Evolutionary conservation across 1,140 invertebrate species (phyloP).

Genomic region (Bombus consobrinus): DNA sequence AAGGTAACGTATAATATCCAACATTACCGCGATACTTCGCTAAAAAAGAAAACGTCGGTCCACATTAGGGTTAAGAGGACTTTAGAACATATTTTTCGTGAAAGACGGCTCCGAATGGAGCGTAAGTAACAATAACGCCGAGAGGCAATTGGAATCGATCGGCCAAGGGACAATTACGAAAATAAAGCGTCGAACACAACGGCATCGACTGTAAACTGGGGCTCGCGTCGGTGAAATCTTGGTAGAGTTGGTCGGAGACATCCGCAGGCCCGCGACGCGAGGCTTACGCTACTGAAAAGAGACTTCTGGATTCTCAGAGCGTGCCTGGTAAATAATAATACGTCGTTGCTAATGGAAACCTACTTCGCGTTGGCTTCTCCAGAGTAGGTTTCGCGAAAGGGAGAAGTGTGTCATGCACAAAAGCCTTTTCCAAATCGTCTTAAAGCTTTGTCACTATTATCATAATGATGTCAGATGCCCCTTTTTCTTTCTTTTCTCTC

Average conservation of each 20-base stretch:
- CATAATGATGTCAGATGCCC: conserved; percentile 27
- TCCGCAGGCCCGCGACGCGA: background rate
- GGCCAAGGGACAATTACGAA: conserved; percentile 8
- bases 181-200: background rate
- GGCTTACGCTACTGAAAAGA: conserved; percentile 53
- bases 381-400: conserved; percentile 65
- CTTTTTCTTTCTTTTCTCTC: background rate
- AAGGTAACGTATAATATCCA: background rate
- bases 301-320: conserved; percentile 60
- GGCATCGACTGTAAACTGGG: background rate
- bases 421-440: conserved; percentile 69
- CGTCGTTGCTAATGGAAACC: conserved; percentile 68
- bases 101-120: background rate
- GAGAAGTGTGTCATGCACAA: conserved; percentile 69
- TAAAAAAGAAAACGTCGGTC: background rate
- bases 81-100: background rate
- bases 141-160: background rate
- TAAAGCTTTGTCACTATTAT: conserved; percentile 50
- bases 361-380: conserved; percentile 66
- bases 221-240: conserved; percentile 8
- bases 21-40: background rate
- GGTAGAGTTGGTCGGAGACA: background rate
- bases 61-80: no score
- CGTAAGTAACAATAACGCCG: background rate
- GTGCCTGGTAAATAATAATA: conserved; percentile 67